phyloP scores from a whole-genome alignment of 2,888 invertebrate species.

The Lepetodrilus schrolli region DNA sequence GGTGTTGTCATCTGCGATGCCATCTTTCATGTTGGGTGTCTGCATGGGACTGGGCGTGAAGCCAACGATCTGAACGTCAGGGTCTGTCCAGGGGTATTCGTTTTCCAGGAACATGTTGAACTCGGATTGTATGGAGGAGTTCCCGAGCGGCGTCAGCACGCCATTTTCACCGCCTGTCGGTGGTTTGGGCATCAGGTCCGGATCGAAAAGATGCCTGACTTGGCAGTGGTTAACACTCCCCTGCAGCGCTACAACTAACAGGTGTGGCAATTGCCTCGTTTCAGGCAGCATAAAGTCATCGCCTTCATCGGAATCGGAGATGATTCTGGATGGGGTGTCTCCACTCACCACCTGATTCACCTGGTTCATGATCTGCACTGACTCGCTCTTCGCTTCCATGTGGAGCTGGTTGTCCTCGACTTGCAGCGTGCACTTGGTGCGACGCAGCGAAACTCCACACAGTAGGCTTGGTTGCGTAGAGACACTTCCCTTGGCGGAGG shows the following conservation, averaged over 20 bases:
- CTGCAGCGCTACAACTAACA: constrained; percentile 32
- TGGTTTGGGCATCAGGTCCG: neutral
- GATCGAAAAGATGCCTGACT: neutral
- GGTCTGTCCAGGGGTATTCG: constrained; percentile 55
- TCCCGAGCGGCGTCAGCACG: neutral
- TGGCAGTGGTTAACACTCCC: neutral
- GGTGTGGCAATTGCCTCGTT: constrained; percentile 35
- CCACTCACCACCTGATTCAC: constrained; percentile 82
- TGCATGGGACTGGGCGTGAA: constrained; percentile 58
- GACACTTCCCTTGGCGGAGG: constrained; percentile 33
- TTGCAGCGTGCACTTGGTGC: constrained; percentile 50
- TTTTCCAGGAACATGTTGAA: constrained; percentile 38
- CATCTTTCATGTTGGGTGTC: constrained; percentile 28
- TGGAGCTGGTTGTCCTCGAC: constrained; percentile 39
- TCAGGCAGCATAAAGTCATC: constrained; percentile 37
- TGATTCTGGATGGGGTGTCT: constrained; percentile 45
- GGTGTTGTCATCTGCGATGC: constrained; percentile 5
- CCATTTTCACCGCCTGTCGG: constrained; percentile 24
- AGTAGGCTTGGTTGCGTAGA: constrained; percentile 69
- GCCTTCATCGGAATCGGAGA: constrained; percentile 35
- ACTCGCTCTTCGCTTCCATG: constrained; percentile 51
- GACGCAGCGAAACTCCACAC: constrained; percentile 73
- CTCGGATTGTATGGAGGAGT: constrained; percentile 26
- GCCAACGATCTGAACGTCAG: constrained; percentile 68
- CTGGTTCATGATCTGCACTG: constrained; percentile 85